Evolutionary conservation across 2,113 vertebrate genomes (phyloP).

Genomic region (Oreochromis tanganicae): DNA sequence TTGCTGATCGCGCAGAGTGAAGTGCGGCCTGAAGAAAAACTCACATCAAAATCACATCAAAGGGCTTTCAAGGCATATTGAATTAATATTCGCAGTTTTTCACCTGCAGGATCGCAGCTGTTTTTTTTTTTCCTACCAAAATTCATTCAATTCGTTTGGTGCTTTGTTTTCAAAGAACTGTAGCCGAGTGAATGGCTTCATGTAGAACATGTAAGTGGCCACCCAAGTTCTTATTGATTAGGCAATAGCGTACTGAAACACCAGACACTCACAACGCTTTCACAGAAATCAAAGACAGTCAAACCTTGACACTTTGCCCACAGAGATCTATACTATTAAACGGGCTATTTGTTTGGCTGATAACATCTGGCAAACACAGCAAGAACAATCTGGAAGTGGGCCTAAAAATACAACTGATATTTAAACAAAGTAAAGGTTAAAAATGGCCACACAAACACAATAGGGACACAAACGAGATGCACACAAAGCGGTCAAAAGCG

Average conservation of each 20-base stretch:
- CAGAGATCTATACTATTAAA: conserved; percentile 25
- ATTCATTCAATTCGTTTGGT: conserved; percentile 5
- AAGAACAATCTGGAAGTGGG: not conserved
- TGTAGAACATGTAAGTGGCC: conserved; percentile 60
- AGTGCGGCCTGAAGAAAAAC: not conserved
- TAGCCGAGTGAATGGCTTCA: conserved; percentile 25
- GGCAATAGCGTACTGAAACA: conserved; percentile 5
- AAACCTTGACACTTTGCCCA: conserved; percentile 23
- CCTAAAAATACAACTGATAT: not conserved
- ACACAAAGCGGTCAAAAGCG: not conserved
- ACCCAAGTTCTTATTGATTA: conserved; percentile 58
- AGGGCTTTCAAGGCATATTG: conserved; percentile 31
- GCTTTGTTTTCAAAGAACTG: conserved; percentile 38
- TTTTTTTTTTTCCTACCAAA: not conserved
- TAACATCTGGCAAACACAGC: conserved; percentile 10
- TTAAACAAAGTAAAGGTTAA: not conserved
- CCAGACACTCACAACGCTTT: conserved; percentile 22
- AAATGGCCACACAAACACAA: not conserved
- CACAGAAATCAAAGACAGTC: conserved; percentile 41
- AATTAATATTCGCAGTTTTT: conserved; percentile 28
- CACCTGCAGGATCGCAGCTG: not conserved
- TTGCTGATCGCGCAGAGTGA: not conserved
- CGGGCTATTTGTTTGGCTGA: not conserved
- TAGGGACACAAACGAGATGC: not conserved
- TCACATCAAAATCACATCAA: conserved; percentile 2